Conservation (phyloP, 2,888 invertebrate genomes). For the Scaptomyza cyrtandrae region DNA sequence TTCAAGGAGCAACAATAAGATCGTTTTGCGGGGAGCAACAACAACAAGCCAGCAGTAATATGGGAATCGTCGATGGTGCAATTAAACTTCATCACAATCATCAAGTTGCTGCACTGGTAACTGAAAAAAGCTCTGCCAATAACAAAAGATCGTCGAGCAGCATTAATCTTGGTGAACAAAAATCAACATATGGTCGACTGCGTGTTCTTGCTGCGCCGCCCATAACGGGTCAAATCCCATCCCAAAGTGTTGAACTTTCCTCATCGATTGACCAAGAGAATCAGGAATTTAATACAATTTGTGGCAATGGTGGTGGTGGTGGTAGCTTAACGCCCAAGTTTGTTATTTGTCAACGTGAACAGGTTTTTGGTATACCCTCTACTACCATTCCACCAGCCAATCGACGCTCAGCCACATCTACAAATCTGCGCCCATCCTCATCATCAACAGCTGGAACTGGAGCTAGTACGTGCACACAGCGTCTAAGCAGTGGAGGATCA, state of each 20-base stretch:
- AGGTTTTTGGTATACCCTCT: constrained; percentile 30
- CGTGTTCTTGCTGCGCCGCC: constrained; percentile 89
- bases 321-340: constrained; percentile 26
- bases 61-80: constrained; percentile 10
- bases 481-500: constrained; percentile 29
- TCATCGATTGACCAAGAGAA: constrained; percentile 56
- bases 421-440: constrained; percentile 81
- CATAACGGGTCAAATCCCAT: constrained; percentile 70
- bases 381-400: constrained; percentile 65
- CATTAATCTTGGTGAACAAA: constrained; percentile 55
- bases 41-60: constrained; percentile 14
- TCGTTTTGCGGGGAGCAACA: constrained; percentile 27
- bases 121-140: constrained; percentile 34
- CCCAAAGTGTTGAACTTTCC: constrained; percentile 6
- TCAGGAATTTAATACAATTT: constrained; percentile 65
- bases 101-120: constrained; percentile 1
- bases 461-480: constrained; percentile 45
- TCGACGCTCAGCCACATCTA: constrained; percentile 78
- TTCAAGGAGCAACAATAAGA: constrained; percentile 10
- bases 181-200: constrained; percentile 90
- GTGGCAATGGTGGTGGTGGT: constrained; percentile 24
- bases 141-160: constrained; percentile 37
- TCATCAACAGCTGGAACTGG: constrained; percentile 60
- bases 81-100: constrained; percentile 17
- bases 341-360: constrained; percentile 39